phyloP scores from a whole-genome alignment of 2,797 vertebrate genomes.

The Heterohyrax brucei region DNA sequence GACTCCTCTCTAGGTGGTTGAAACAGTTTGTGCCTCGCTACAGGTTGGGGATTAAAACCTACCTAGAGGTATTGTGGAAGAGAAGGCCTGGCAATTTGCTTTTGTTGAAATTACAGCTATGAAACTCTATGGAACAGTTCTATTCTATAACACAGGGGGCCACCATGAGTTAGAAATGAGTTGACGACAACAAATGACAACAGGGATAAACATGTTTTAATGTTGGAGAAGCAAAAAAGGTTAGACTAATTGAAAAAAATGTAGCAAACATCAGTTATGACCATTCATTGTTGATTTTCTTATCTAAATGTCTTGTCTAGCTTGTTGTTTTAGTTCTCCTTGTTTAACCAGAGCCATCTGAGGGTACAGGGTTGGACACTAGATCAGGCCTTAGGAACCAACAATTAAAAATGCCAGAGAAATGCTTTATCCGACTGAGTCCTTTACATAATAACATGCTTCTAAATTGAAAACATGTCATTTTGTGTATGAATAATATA shows the following conservation, averaged over 20 bases:
- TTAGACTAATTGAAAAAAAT: neutral
- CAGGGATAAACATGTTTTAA: neutral
- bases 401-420: conserved; percentile 27
- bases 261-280: neutral
- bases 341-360: neutral
- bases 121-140: neutral
- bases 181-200: neutral
- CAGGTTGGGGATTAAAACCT: neutral
- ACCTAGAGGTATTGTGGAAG: neutral
- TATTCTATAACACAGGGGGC: neutral
- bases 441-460: neutral
- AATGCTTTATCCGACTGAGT: neutral
- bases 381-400: conserved; percentile 9
- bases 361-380: neutral
- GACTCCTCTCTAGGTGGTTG: neutral
- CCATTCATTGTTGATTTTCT: neutral
- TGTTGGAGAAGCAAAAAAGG: neutral
- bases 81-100: neutral
- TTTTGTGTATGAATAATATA: neutral
- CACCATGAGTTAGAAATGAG: neutral
- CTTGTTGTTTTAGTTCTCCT: conserved; percentile 14
- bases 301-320: neutral
- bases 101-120: neutral
- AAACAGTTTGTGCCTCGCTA: neutral
- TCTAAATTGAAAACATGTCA: conserved; percentile 27